These are phyloP conservation scores for Caenorhabditis parvicauda DNA, from an alignment of 2,888 invertebrate species.

Conservation along the genomic window DNA sequence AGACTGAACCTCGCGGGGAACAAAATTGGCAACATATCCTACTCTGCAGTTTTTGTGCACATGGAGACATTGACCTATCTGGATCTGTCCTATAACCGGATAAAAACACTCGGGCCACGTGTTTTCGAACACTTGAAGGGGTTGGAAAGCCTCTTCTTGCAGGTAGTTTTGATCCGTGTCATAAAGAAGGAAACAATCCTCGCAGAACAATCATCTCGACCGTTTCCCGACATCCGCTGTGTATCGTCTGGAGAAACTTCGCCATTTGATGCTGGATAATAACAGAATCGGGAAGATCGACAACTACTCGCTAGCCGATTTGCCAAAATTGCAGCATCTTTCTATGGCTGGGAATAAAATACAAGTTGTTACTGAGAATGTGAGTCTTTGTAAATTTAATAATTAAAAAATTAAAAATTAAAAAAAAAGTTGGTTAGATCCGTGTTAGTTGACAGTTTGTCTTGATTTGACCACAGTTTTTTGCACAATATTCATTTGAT, in stretches of 20 bases:
- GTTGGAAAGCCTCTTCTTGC: conserved; percentile 74
- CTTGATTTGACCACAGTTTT: no score
- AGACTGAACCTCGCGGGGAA: conserved; percentile 55
- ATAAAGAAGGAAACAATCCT: conserved; percentile 2
- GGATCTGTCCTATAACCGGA: conserved; percentile 79
- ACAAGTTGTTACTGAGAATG: conserved; percentile 42
- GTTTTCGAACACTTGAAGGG: conserved; percentile 77
- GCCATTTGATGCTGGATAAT: conserved; percentile 85
- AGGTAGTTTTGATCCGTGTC: conserved; percentile 26
- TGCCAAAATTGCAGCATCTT: conserved; percentile 67
- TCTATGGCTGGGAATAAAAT: conserved; percentile 59
- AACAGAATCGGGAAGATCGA: conserved; percentile 83
- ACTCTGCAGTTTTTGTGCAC: conserved; percentile 74
- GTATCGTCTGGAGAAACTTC: conserved; percentile 75
- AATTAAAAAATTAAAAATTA: neutral
- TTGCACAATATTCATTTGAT: no score
- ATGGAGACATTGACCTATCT: conserved; percentile 78
- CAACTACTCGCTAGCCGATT: conserved; percentile 64
- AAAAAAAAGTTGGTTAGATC: no score
- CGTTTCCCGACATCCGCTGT: conserved; percentile 79
- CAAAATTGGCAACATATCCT: conserved; percentile 34
- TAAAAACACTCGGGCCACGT: conserved; percentile 74
- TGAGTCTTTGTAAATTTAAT: conserved; percentile 1
- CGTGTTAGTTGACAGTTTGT: no score
- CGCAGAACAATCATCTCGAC: conserved; percentile 73